Evolutionary conservation across 2,797 vertebrate species (phyloP), one percentile per base, ranked within the genome.

Genomic region (Danio jaintianensis): DNA sequence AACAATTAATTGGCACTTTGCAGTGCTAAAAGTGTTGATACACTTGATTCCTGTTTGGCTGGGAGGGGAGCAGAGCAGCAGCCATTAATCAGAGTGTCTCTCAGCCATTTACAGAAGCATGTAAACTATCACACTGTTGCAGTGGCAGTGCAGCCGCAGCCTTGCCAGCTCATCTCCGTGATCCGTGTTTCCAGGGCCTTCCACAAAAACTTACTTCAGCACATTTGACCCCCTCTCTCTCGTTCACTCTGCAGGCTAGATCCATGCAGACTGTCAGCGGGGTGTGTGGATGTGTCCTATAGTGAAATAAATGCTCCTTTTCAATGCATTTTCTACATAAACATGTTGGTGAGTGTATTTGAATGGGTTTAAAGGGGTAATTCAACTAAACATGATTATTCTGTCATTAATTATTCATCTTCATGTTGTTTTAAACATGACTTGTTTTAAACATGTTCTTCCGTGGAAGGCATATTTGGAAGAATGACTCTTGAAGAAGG

Each of bases 1-100:
- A 89, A 91, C 88, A 89, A 90, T 91, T 89, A 92, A 92, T 91
- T 86, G 75, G 42, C 79, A 80, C 90, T 90, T 90, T 85, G 89
- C 85, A 88, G 86, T 84, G 84, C 87, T 89, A 85, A 89, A 85
- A 68, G 86, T 87, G 90, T 88, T 90, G 90, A 90, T 91, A 82
- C 85, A 82, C 86, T 88, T 74, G 40, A 64, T 88, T 87, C 84
- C 80, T 83, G 86, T n/a, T 47, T 36, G 80, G 64, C 71, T 68
- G 48, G 75, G 43, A 72, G n/a, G 42, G 16, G 72, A 79, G 69
- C 16, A 82, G 48, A n/a, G 80, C 87, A 84, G 85, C 83, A 84
- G 85, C 85, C 85, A 86, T 87, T 88, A 87, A 92, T 91, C 89
- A 88, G 88, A 89, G 90, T 83, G 89, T 89, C 89, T 89, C 82